These are phyloP conservation scores for Wiebesia pumilae DNA, from an alignment of 1,140 invertebrate species.

Conservation along the genomic window DNA sequence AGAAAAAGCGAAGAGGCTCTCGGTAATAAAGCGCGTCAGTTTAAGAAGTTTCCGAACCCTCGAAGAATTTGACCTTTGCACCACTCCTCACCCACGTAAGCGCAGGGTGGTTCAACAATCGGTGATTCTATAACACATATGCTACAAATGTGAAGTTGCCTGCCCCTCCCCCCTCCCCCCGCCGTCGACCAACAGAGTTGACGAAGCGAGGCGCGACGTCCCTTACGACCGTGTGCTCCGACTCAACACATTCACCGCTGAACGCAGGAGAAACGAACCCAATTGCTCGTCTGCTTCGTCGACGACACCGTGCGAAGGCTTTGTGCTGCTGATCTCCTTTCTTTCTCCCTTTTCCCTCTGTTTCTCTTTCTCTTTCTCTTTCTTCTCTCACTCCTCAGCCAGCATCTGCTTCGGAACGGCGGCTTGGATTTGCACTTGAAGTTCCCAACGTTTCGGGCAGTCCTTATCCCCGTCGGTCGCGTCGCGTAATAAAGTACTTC, in stretches of 20 bases:
- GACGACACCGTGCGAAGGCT: background rate
- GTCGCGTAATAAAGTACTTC: background rate
- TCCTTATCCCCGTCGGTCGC: background rate
- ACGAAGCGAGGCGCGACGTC: background rate
- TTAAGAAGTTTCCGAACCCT: too few relatives aligned
- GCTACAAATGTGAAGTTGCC: background rate
- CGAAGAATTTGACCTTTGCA: too few relatives aligned
- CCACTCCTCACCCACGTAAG: too few relatives aligned
- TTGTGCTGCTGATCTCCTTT: background rate
- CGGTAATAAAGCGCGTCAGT: too few relatives aligned
- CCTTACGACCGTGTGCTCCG: background rate
- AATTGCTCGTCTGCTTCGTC: slow-evolving; percentile 68
- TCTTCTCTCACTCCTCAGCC: background rate
- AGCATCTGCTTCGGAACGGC: background rate
- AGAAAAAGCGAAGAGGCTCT: background rate
- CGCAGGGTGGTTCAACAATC: too few relatives aligned
- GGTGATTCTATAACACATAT: too few relatives aligned
- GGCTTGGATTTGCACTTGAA: background rate
- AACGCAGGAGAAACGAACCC: slow-evolving; percentile 54
- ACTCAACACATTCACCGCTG: background rate
- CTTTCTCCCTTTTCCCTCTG: slow-evolving; percentile 44
- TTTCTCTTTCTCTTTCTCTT: background rate
- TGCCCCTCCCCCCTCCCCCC: background rate
- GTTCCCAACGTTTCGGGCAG: background rate
- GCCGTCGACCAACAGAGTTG: background rate